Evolutionary conservation across 2,888 invertebrate species (phyloP).

Genomic region (Synanthedon tipuliformis): DNA sequence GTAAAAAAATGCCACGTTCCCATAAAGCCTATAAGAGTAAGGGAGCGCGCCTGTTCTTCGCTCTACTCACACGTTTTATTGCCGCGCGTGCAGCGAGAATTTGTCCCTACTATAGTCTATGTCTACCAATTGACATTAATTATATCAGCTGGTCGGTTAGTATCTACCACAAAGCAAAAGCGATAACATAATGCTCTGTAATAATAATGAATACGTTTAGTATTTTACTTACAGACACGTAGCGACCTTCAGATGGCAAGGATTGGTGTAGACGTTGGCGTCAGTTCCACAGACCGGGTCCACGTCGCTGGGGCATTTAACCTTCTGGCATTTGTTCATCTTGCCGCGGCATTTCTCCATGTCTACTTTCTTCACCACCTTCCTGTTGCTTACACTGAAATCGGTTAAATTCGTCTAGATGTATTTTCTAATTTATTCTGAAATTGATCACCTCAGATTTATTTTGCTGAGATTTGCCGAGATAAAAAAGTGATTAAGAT

Average conservation of each 20-base stretch:
- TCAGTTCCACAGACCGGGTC: conserved; percentile 93
- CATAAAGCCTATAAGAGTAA: no score
- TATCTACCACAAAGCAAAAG: background rate
- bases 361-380: conserved; percentile 76
- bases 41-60: no score
- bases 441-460: no score
- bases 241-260: conserved; percentile 85
- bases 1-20: no score
- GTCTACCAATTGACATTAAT: background rate
- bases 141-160: background rate
- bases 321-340: conserved; percentile 81
- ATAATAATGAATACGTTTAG: background rate
- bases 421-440: no score
- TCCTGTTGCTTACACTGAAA: conserved; percentile 57
- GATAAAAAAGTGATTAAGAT: no score
- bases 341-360: conserved; percentile 84
- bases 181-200: no score
- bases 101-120: no score
- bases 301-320: conserved; percentile 74
- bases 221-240: conserved; percentile 80
- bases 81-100: no score
- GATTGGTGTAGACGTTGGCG: conserved; percentile 85
- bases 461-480: no score
- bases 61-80: no score
- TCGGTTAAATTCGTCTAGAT: background rate